Evolutionary conservation across 2,888 invertebrate genomes (phyloP).

Genomic region (Synergus japonicus): DNA sequence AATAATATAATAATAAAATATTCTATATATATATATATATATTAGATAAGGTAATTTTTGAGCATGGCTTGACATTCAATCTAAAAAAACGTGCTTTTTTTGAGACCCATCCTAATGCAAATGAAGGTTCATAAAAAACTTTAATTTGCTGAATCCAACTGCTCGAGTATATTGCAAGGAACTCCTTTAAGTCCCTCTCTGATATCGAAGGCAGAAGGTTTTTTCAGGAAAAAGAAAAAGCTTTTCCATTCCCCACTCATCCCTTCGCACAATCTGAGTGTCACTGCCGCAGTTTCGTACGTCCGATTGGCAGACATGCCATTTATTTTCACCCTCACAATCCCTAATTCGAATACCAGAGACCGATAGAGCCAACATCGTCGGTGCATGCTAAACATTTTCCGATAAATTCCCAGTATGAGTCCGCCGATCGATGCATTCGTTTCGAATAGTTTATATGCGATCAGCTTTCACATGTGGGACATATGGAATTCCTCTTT

Average conservation of each 20-base stretch:
- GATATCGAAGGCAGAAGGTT: constrained; percentile 31
- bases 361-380: constrained; percentile 45
- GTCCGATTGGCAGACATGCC: constrained; percentile 38
- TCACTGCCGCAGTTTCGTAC: constrained; percentile 40
- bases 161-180: no score
- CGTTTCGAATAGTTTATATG: background rate
- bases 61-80: no score
- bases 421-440: constrained; percentile 1
- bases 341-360: constrained; percentile 55
- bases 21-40: no score
- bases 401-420: constrained; percentile 58
- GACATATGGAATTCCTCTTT: background rate
- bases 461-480: background rate
- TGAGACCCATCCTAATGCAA: background rate
- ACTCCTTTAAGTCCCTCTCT: background rate
- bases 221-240: constrained; percentile 44
- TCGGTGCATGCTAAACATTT: constrained; percentile 59
- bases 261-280: constrained; percentile 31
- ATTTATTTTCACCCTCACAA: constrained; percentile 51
- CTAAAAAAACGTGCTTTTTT: background rate
- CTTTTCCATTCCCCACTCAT: constrained; percentile 30
- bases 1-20: no score
- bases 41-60: no score
- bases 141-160: no score
- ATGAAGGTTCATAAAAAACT: background rate